A percentile compares a stretch with the other conserved stretches of the same genome.
phyloP scores from a whole-genome alignment of 1,140 invertebrate genomes.

The Dinoponera quadriceps region DNA sequence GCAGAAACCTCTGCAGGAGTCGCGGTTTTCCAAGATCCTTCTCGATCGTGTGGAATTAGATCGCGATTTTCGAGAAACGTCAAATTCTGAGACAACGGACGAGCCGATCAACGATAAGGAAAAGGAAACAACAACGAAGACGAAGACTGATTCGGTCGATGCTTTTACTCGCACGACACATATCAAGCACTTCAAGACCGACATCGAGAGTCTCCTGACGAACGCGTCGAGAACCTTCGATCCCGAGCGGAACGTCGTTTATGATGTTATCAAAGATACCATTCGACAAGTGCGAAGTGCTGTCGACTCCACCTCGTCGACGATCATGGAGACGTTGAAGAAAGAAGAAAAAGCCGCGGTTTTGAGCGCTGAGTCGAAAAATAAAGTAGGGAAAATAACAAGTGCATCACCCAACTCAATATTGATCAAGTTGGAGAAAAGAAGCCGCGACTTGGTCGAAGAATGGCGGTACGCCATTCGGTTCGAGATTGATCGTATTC shows the following conservation, averaged over 20 bases:
- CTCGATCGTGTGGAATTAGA: conserved; percentile 11
- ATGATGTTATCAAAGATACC: conserved; percentile 31
- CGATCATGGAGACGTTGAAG: conserved; percentile 18
- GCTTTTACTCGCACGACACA: neutral
- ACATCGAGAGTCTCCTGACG: conserved; percentile 30
- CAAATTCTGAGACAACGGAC: neutral
- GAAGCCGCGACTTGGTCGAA: conserved; percentile 62
- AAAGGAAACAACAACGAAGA: neutral
- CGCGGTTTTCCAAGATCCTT: conserved; percentile 24
- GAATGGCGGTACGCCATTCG: conserved; percentile 86
- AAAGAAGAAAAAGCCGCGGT: conserved; percentile 40
- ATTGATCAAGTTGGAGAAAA: neutral
- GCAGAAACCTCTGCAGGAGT: conserved; percentile 55
- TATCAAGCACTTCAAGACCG: neutral
- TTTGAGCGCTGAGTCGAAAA: conserved; percentile 24
- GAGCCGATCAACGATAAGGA: neutral
- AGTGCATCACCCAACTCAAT: neutral
- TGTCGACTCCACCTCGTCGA: conserved; percentile 46
- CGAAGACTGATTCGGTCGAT: neutral
- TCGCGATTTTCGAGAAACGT: neutral
- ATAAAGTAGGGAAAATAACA: neutral
- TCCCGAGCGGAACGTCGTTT: neutral
- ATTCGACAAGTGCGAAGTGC: conserved; percentile 38
- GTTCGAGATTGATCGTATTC: conserved; percentile 85
- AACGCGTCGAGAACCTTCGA: neutral